Conservation (phyloP, 23 tunicate genomes). For the Phallusia fumigata region DNA sequence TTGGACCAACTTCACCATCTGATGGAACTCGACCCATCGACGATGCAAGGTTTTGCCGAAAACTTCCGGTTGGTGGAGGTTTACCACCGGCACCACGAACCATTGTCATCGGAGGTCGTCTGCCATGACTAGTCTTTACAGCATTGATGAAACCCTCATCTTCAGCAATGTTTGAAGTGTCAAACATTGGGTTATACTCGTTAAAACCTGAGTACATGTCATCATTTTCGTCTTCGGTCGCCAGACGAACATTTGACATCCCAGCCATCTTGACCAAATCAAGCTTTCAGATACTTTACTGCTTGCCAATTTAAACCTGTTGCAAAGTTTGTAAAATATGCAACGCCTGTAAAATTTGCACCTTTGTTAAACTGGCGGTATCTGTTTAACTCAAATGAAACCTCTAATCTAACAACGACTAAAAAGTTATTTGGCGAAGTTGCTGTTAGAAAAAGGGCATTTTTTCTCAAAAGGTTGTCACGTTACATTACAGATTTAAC, state of each 20-base stretch:
- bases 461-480: no score
- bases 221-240: slow-evolving; percentile 73
- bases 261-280: slow-evolving; percentile 29
- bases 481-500: no score
- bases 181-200: slow-evolving; percentile 91
- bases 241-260: slow-evolving; percentile 73
- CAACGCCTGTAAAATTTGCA: no score
- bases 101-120: slow-evolving; percentile 89
- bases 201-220: slow-evolving; percentile 81
- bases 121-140: slow-evolving; percentile 92
- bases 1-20: slow-evolving; percentile 42
- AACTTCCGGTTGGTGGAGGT: slow-evolving; percentile 33
- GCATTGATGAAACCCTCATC: slow-evolving; percentile 91
- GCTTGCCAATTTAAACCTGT: no score
- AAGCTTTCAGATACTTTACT: no score
- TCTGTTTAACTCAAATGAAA: no score
- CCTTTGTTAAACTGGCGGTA: no score
- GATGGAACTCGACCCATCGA: slow-evolving; percentile 48
- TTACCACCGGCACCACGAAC: slow-evolving; percentile 21
- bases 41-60: slow-evolving; percentile 50
- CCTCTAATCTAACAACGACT: no score
- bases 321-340: no score
- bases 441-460: no score
- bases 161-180: slow-evolving; percentile 65
- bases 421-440: no score